Conservation (phyloP, 2,888 invertebrate species). For the Frankliniella fusca region DNA sequence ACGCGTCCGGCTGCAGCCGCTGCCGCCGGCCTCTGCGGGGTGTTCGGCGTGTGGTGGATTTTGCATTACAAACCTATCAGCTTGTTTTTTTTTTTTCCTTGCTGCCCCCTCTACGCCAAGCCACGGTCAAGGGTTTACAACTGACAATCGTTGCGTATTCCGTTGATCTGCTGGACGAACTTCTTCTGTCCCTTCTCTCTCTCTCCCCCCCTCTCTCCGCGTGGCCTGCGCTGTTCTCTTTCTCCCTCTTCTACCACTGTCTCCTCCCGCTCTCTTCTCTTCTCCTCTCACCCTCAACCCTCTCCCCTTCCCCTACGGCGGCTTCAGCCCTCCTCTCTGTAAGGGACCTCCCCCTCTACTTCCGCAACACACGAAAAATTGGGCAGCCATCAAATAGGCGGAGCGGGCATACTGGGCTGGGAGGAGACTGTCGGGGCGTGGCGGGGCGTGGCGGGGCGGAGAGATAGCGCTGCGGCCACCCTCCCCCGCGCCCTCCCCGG, state of each 20-base stretch:
- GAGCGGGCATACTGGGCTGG: not conserved
- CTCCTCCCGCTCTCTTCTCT: not conserved
- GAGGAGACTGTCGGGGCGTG: not conserved
- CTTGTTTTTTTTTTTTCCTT: too few species aligned
- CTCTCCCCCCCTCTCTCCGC: not conserved
- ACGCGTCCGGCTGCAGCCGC: too few species aligned
- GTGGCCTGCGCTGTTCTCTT: not conserved
- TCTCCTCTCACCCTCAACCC: not conserved
- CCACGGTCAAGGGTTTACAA: not conserved
- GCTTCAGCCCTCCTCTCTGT: not conserved
- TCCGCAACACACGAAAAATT: conserved; percentile 19
- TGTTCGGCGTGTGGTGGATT: too few species aligned
- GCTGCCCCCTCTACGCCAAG: too few species aligned
- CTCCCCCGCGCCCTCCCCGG: not conserved
- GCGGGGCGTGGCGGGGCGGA: not conserved
- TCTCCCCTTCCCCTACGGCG: too few species aligned
- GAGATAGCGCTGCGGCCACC: not conserved
- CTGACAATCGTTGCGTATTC: conserved; percentile 9
- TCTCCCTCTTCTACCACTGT: not conserved
- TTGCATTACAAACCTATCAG: too few species aligned
- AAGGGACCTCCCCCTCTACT: not conserved
- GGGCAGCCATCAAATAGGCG: conserved; percentile 13
- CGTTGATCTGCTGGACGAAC: not conserved
- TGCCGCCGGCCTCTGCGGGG: too few species aligned
- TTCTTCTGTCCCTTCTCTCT: not conserved